phyloP scores from a whole-genome alignment of 2,888 invertebrate species.

The Junonia oenone region DNA sequence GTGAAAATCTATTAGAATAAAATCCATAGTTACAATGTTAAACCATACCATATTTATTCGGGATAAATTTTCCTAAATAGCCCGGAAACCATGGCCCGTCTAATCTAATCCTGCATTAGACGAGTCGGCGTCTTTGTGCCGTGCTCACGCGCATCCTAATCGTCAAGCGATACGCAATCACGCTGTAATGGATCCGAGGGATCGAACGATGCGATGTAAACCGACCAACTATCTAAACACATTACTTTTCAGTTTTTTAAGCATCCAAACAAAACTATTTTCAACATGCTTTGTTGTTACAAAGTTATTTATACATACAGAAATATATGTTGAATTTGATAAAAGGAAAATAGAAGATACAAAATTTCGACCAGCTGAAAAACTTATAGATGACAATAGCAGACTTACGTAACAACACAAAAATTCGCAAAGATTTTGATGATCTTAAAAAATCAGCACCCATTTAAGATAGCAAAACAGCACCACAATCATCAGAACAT shows the following conservation, averaged over 20 bases:
- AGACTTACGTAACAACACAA: too few species aligned
- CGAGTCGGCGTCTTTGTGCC: slow-evolving; percentile 61
- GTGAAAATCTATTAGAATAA: too few species aligned
- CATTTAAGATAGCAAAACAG: not conserved
- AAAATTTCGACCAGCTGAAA: too few species aligned
- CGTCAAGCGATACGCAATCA: slow-evolving; percentile 60
- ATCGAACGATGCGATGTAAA: slow-evolving; percentile 20
- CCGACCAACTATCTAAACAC: slow-evolving; percentile 3
- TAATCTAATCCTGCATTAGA: slow-evolving; percentile 47
- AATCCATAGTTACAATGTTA: too few species aligned
- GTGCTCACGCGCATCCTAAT: slow-evolving; percentile 57
- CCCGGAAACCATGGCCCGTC: slow-evolving; percentile 21
- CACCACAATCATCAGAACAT: not conserved
- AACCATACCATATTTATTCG: not conserved
- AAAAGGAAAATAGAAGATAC: too few species aligned
- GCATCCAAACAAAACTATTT: not conserved
- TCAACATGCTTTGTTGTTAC: not conserved
- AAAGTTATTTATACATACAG: not conserved
- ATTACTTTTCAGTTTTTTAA: not conserved
- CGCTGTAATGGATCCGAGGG: slow-evolving; percentile 41
- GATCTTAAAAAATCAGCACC: not conserved
- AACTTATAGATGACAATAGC: too few species aligned
- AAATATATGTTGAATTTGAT: too few species aligned
- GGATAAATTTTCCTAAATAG: slow-evolving; percentile 2
- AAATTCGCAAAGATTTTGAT: too few species aligned